Evolutionary conservation across 2,113 vertebrate genomes (phyloP).

Genomic region (Litocranius walleri): DNA sequence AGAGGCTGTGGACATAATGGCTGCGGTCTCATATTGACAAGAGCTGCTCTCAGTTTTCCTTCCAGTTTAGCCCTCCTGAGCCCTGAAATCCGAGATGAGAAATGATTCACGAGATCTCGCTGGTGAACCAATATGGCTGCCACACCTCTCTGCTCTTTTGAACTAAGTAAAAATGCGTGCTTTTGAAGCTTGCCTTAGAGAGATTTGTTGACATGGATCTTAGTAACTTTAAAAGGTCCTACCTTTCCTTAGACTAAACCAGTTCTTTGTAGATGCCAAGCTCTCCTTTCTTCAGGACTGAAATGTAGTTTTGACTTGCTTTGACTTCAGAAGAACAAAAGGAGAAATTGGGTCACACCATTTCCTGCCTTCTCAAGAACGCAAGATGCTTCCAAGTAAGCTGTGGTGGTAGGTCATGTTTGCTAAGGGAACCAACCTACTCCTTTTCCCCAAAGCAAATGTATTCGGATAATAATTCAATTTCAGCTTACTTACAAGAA

Average conservation of each 20-base stretch:
- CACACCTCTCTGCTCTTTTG: slow-evolving; percentile 46
- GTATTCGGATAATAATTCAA: not conserved
- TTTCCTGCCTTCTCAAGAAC: slow-evolving; percentile 31
- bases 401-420: not conserved
- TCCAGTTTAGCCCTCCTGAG: slow-evolving; percentile 66
- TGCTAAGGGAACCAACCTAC: not conserved
- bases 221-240: slow-evolving; percentile 53
- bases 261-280: not conserved
- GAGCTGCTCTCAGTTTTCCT: slow-evolving; percentile 69
- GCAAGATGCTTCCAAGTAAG: not conserved
- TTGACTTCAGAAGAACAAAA: slow-evolving; percentile 34
- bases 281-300: slow-evolving; percentile 7
- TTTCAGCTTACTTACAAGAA: not conserved
- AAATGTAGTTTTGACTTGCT: not conserved
- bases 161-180: not conserved
- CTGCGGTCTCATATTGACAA: slow-evolving; percentile 69
- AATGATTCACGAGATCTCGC: slow-evolving; percentile 38
- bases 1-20: slow-evolving; percentile 71
- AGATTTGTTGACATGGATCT: slow-evolving; percentile 47
- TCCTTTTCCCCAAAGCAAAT: not conserved
- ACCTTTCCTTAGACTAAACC: slow-evolving; percentile 46
- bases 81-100: slow-evolving; percentile 56
- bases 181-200: slow-evolving; percentile 43
- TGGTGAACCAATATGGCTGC: slow-evolving; percentile 32
- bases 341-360: not conserved